A percentile compares a stretch with the other conserved stretches of the same genome.
Conservation (phyloP, 1,140 invertebrate species). For the Apis florea region DNA sequence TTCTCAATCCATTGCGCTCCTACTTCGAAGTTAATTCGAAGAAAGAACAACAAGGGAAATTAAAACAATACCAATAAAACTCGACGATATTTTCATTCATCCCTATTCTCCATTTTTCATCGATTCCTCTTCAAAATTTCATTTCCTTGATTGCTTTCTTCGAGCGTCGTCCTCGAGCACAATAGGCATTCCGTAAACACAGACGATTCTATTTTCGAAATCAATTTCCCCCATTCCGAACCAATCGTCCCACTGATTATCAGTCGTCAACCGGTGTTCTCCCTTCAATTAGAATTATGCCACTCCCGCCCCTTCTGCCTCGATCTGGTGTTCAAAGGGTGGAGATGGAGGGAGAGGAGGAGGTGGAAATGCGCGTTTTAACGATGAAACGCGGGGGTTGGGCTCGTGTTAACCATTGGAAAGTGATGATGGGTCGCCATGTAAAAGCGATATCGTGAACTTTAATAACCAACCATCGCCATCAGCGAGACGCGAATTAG, state of each 20-base stretch:
- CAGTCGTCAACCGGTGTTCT: neutral
- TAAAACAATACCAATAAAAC: too few species aligned
- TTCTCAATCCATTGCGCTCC: too few species aligned
- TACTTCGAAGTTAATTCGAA: too few species aligned
- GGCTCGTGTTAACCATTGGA: constrained; percentile 5
- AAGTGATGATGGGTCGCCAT: constrained; percentile 16
- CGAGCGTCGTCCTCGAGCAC: neutral
- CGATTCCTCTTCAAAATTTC: neutral
- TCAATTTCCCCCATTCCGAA: neutral
- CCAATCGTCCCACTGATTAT: neutral
- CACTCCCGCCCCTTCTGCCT: too few species aligned
- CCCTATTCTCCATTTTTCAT: constrained; percentile 5
- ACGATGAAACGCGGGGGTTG: neutral
- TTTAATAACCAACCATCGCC: constrained; percentile 18
- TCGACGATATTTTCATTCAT: neutral
- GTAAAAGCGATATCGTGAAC: constrained; percentile 26
- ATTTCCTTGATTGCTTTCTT: constrained; percentile 18
- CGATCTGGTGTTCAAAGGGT: fast-evolving
- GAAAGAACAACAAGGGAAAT: too few species aligned
- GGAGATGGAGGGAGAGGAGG: neutral
- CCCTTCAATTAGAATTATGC: neutral
- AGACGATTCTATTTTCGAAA: constrained; percentile 8
- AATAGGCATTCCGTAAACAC: constrained; percentile 18
- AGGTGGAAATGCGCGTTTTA: neutral
- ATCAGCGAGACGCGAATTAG: constrained; percentile 18